Evolutionary conservation across 1,140 invertebrate species (phyloP).

Genomic region (Micrasema minimum): DNA sequence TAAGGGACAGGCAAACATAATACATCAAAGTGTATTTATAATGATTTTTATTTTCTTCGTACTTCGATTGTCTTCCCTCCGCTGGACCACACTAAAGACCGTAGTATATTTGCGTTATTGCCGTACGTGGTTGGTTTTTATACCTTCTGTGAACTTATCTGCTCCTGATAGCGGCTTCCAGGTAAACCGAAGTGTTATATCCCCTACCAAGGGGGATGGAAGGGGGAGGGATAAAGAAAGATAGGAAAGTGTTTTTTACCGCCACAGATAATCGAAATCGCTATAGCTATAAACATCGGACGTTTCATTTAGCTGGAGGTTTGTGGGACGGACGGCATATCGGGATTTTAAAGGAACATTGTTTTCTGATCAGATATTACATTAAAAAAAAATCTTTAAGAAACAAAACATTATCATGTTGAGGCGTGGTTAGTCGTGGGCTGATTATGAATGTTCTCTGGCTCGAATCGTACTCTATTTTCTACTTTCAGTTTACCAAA

Average conservation of each 20-base stretch:
- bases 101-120: constrained; percentile 25
- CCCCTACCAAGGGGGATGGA: not conserved
- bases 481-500: no score
- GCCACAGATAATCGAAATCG: constrained; percentile 44
- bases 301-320: constrained; percentile 40
- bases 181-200: constrained; percentile 38
- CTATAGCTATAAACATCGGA: constrained; percentile 37
- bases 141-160: constrained; percentile 34
- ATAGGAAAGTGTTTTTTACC: constrained; percentile 33
- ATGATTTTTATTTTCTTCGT: not conserved
- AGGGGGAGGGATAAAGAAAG: constrained; percentile 16
- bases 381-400: no score
- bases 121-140: constrained; percentile 38
- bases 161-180: constrained; percentile 24
- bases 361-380: no score
- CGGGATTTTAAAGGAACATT: no score
- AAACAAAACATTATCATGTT: no score
- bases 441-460: no score
- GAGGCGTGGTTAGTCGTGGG: no score
- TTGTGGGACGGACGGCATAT: not conserved
- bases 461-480: no score
- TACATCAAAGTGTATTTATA: no score
- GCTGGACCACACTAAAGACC: constrained; percentile 13
- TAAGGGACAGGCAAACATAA: no score
- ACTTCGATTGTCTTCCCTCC: constrained; percentile 5